phyloP scores from a whole-genome alignment of 2,797 vertebrate species.

The Enteromius afrohamiltoni region DNA sequence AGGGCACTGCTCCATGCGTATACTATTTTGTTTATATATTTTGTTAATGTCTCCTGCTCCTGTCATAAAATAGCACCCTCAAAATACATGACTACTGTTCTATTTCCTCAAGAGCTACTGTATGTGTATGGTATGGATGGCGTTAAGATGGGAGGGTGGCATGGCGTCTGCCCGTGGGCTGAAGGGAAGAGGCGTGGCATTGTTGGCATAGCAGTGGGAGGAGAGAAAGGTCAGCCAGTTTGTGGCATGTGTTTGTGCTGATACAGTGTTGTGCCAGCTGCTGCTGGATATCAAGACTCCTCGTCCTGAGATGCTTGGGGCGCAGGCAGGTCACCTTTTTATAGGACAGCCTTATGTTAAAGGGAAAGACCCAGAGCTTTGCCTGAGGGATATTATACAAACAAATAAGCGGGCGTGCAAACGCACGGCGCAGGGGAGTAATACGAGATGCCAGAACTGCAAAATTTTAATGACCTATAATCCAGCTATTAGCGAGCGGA shows the following conservation, averaged over 20 bases:
- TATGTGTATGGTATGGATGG: constrained; percentile 16
- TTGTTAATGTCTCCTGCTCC: constrained; percentile 7
- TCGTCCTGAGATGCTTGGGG: constrained; percentile 55
- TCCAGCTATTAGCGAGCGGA: constrained; percentile 24
- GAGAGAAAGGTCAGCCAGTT: constrained; percentile 68
- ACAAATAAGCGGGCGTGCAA: constrained; percentile 54
- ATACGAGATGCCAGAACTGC: neutral
- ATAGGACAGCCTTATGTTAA: constrained; percentile 74
- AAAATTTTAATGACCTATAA: constrained; percentile 22
- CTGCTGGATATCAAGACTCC: constrained; percentile 68
- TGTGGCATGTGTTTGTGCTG: constrained; percentile 70
- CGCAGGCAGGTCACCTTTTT: constrained; percentile 74
- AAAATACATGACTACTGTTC: neutral
- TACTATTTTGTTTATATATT: constrained; percentile 1
- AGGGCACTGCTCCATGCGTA: neutral
- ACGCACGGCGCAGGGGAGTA: constrained; percentile 35
- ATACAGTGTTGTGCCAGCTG: constrained; percentile 72
- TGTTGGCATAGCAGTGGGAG: constrained; percentile 48
- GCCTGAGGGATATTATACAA: constrained; percentile 41
- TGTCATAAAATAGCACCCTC: neutral
- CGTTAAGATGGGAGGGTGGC: constrained; percentile 4
- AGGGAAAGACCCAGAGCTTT: constrained; percentile 60
- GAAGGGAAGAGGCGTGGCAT: constrained; percentile 45
- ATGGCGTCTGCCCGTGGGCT: constrained; percentile 16
- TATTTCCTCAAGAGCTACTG: constrained; percentile 30